Evolutionary conservation across 2,113 vertebrate genomes (phyloP).

Genomic region (Cricetomys ansorgei): DNA sequence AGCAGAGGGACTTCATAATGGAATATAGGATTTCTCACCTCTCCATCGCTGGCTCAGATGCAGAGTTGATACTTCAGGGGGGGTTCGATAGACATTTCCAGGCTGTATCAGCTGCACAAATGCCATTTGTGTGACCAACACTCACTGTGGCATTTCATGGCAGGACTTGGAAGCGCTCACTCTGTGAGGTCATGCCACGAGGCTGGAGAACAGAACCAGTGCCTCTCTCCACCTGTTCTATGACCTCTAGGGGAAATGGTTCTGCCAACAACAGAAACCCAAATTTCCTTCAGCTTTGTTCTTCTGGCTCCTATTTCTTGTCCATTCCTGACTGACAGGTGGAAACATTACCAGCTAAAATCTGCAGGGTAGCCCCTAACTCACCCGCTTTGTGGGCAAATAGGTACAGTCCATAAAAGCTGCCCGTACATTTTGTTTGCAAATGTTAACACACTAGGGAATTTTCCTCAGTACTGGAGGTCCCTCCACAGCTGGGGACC

Average conservation of each 20-base stretch:
- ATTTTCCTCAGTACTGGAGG: neutral
- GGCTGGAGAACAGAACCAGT: neutral
- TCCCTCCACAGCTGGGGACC: neutral
- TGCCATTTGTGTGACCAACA: neutral
- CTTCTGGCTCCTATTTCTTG: neutral
- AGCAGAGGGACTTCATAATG: constrained; percentile 27
- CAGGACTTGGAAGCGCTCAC: neutral
- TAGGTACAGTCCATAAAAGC: neutral
- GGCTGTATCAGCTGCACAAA: neutral
- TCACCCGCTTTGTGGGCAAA: neutral
- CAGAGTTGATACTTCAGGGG: constrained; percentile 22
- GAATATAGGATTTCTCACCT: constrained; percentile 65
- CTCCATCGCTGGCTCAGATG: constrained; percentile 62
- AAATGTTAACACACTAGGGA: constrained; percentile 43
- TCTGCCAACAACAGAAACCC: neutral
- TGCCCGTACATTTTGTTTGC: neutral
- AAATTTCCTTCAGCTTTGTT: neutral
- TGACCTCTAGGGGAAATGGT: neutral
- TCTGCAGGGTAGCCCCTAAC: neutral
- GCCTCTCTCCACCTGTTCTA: neutral
- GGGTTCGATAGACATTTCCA: neutral
- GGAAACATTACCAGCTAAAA: neutral
- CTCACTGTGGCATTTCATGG: neutral
- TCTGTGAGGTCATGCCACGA: neutral
- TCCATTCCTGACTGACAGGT: neutral